Conservation (phyloP, 2,797 vertebrate species). For the Syndactyla subalaris region DNA sequence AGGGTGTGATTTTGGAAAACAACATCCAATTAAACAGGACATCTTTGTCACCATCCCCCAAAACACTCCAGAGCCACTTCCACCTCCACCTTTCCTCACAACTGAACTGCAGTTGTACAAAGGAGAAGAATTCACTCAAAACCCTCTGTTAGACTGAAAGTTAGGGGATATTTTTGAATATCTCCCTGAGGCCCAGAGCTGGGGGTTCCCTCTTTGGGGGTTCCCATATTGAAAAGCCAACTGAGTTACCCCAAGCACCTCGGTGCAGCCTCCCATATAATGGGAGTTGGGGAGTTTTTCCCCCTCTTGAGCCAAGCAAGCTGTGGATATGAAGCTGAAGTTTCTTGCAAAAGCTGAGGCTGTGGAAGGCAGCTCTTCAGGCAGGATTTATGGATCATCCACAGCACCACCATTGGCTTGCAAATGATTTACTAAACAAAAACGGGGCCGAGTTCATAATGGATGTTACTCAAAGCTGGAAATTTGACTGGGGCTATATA, state of each 20-base stretch:
- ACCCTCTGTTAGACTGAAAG: neutral
- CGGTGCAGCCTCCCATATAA: neutral
- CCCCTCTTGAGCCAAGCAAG: neutral
- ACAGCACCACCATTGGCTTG: neutral
- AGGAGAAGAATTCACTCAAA: neutral
- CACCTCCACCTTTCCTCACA: neutral
- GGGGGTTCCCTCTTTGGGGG: neutral
- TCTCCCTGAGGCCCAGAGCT: neutral
- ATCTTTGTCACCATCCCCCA: neutral
- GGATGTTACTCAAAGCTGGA: neutral
- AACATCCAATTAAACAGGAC: neutral
- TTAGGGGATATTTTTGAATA: neutral
- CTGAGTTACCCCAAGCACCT: neutral
- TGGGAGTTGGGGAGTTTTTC: neutral
- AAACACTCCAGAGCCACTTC: neutral
- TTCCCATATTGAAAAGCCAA: neutral
- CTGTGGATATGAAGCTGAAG: neutral
- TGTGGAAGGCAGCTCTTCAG: neutral
- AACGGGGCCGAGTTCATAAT: neutral
- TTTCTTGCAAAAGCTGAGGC: neutral
- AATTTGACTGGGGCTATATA: neutral
- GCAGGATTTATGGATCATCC: constrained; percentile 16
- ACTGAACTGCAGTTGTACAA: neutral
- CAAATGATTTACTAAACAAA: constrained; percentile 50
- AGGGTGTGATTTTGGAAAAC: neutral